Percentiles rank a stretch among this genome's conserved stretches.
These are phyloP conservation scores for Glaucopsyche alexis DNA, from an alignment of 2,888 invertebrate genomes.

Conservation along the genomic window DNA sequence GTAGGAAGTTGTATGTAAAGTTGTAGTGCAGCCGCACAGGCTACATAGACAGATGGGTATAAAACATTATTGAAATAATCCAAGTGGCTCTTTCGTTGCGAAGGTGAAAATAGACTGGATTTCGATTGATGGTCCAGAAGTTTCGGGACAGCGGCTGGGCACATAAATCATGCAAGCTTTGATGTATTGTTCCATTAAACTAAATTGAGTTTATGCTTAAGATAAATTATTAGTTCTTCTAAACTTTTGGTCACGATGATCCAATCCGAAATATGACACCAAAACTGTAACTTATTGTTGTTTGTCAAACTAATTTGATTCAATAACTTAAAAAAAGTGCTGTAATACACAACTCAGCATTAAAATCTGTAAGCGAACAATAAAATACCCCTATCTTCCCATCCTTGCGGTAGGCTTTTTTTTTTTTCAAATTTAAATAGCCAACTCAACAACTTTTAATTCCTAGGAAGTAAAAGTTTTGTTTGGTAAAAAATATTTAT, in stretches of 20 bases:
- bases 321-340: no score
- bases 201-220: not conserved
- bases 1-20: no score
- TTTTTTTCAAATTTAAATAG: no score
- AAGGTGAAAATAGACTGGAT: not conserved
- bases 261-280: not conserved
- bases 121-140: constrained; percentile 14
- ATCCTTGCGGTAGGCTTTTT: no score
- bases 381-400: no score
- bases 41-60: no score
- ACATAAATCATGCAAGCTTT: constrained; percentile 10
- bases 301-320: no score
- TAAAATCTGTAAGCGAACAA: no score
- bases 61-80: not conserved
- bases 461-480: no score
- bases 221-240: not conserved
- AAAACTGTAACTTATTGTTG: not conserved
- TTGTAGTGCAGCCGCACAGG: no score
- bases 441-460: no score
- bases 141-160: not conserved
- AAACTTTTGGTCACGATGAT: not conserved
- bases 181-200: constrained; percentile 9
- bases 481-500: not conserved
- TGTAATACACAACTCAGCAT: no score
- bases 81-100: not conserved